Evolutionary conservation across 2,113 vertebrate genomes (phyloP), one percentile per base, ranked within the genome.

Genomic region (Nanorana parkeri): DNA sequence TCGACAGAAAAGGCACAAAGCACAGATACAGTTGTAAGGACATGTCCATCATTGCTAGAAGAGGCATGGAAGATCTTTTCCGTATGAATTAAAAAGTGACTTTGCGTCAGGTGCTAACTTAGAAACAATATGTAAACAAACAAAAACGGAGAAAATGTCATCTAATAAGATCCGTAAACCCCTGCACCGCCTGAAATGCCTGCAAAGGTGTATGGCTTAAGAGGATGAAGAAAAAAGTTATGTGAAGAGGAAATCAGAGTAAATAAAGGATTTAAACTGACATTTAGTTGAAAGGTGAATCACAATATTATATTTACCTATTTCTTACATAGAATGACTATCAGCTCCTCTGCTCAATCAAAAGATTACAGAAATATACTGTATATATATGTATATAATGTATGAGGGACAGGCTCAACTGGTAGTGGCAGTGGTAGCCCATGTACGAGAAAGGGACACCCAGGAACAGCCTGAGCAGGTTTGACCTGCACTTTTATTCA

Each of bases 281-380:
- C 69, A 81, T 81, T 81, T 26, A 81, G 68, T 32, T 81, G 36
- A 73, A 81, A 73, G 68, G 68, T 73, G 79, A 73, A 17, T 65
- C 65, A 65, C 61, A 29, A 72, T 73, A 81, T 81, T 72, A 71
- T 64, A 73, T 81, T 72, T 72, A 63, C 41, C 56, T 61, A n/a
- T 72, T 81, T 17, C 41, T 63, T 72, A 52, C 17, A 71, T 17
- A 65, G 26, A 19, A 77, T 54, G 36, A 65, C 23, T 67, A 64
- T 66, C 51, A 32, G 68, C 64, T 36, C 26, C 11, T 4, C 64
- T 78, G 41, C 15, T 26, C 56, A 51, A 68, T 47, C 11, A 78
- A 60, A 54, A 67, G 51, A 66, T 78, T 78, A 64, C 61, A 28
- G 47, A 77, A 77, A 54, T 54, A 65, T 28, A 63, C 41, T 60